Evolutionary conservation across 2,888 invertebrate species (phyloP), one percentile per base, ranked within the genome.

Genomic region (Choristoneura rosaceana): DNA sequence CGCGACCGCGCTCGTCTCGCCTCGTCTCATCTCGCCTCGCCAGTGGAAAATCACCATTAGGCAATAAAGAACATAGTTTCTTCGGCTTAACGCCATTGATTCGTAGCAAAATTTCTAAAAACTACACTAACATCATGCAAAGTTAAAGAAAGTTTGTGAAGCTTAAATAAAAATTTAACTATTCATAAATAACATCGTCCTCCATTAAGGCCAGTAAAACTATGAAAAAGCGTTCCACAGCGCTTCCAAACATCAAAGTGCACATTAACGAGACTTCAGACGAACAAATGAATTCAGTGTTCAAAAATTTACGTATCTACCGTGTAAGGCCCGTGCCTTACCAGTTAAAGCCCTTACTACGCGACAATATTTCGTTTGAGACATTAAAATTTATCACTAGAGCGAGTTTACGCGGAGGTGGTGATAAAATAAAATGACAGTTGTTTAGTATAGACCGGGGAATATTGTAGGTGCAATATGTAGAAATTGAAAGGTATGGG

Each of bases 361-460:
- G 85, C 87, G 90, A 92, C 92, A 91, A 91, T 93, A 93, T 92
- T 90, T 92, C 88, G 87, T 80, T 76, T 78, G 81, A 78, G 82
- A 85, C 93, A 93, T 94, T 94, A 94, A 94, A 93, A 93, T 94
- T 93, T 92, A 94, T 93, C 89, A 88, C 91, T 84, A 86, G 84
- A 84, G 87, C 81, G 90, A 90, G 87, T 92, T 91, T 91, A 92
- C 91, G 88, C 84, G 87, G 84, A 92, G 91, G 90, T 88, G 91
- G 93, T 90, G 90, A 93, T 93, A 93, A 94, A 94, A 93, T 93
- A 93, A 93, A 93, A 93, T 92, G 93, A 93, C 93, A 93, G 92
- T 94, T 93, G 93, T 93, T 94, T 94, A 94, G 91, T 91, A 89
- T 82, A 87, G 90, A 84, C 90, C 78, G 87, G 92, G 93, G 93